Evolutionary conservation across 2,888 invertebrate genomes (phyloP).

Genomic region (Volucella inanis): DNA sequence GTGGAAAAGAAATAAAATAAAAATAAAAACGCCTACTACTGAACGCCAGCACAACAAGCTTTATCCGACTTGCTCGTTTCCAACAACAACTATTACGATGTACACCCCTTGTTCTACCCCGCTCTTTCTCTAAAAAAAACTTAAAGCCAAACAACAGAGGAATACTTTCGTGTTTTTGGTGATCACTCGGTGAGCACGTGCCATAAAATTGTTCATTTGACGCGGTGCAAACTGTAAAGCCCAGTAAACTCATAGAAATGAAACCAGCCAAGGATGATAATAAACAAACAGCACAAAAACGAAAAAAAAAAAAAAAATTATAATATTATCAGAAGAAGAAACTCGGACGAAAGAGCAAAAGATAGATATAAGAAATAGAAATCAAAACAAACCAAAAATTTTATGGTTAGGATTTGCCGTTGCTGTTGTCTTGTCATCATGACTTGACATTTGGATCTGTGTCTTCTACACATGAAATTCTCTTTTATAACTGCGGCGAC

Average conservation of each 20-base stretch:
- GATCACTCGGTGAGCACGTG: slow-evolving; percentile 80
- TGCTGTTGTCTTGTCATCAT: background rate
- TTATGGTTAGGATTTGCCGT: background rate
- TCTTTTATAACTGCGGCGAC: no score
- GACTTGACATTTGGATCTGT: background rate
- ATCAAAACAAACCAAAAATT: slow-evolving; percentile 33
- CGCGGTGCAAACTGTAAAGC: slow-evolving; percentile 48
- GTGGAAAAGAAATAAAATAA: slow-evolving; percentile 23
- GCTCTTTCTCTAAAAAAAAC: background rate
- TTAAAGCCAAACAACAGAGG: slow-evolving; percentile 11
- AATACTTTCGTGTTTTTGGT: slow-evolving; percentile 54
- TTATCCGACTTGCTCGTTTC: slow-evolving; percentile 1
- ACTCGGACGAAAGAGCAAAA: slow-evolving; percentile 40
- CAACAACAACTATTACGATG: background rate
- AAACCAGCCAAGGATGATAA: slow-evolving; percentile 28
- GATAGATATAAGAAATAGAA: slow-evolving; percentile 20
- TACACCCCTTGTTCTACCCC: background rate
- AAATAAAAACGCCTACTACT: slow-evolving; percentile 35
- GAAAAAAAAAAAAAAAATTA: slow-evolving; percentile 18
- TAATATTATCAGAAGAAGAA: slow-evolving; percentile 17
- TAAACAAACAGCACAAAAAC: slow-evolving; percentile 37
- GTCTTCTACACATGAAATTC: no score
- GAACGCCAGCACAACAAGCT: slow-evolving; percentile 24
- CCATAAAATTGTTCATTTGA: slow-evolving; percentile 73
- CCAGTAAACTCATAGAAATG: slow-evolving; percentile 43